Percentiles rank a stretch among this genome's conserved stretches.
phyloP scores from a whole-genome alignment of 2,797 vertebrate species.

The Cuniculus paca region DNA sequence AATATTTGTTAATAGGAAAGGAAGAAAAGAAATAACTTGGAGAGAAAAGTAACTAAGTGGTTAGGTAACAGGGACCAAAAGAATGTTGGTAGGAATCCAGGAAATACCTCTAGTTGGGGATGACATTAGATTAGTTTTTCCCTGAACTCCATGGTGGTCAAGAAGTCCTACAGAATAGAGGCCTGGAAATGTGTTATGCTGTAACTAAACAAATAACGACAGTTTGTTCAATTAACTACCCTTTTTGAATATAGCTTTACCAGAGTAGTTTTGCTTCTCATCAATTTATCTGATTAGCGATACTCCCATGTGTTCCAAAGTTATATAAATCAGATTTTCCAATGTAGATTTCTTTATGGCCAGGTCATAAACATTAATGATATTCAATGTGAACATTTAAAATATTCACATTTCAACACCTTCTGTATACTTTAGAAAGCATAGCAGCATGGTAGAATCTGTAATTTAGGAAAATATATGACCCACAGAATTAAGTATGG shows the following conservation, averaged over 20 bases:
- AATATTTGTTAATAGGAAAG: constrained; percentile 10
- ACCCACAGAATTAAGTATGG: neutral
- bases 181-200: neutral
- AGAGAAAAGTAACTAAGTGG: neutral
- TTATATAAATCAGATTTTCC: constrained; percentile 42
- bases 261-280: neutral
- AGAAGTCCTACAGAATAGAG: neutral
- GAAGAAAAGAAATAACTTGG: constrained; percentile 2
- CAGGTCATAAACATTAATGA: constrained; percentile 46
- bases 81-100: neutral
- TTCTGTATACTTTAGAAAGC: constrained; percentile 12
- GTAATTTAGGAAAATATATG: constrained; percentile 32
- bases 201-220: neutral
- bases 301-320: neutral
- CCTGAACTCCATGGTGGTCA: neutral
- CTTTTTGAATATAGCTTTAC: neutral
- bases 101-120: neutral
- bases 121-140: neutral
- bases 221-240: neutral
- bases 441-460: neutral
- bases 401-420: constrained; percentile 63
- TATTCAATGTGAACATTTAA: constrained; percentile 60
- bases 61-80: neutral
- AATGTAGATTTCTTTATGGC: constrained; percentile 19
- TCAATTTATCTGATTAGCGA: neutral